Conservation (phyloP, 2,888 invertebrate genomes). For the Subacronicta megacephala region DNA sequence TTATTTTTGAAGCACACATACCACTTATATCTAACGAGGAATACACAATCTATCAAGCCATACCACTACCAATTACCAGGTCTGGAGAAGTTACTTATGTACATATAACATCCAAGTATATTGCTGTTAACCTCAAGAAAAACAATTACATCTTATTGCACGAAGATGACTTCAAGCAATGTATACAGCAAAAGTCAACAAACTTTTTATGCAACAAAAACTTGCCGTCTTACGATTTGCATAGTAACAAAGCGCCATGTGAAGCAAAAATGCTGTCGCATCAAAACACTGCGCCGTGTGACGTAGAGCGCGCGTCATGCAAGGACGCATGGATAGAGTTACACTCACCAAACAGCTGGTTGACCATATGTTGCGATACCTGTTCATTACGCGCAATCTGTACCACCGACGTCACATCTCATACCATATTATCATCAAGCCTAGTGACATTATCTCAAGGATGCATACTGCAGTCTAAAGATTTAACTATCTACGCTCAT, state of each 20-base stretch:
- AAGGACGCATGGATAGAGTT: slow-evolving; percentile 26
- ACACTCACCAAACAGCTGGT: slow-evolving; percentile 33
- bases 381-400: slow-evolving; percentile 36
- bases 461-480: slow-evolving; percentile 32
- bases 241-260: slow-evolving; percentile 26
- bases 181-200: slow-evolving; percentile 1
- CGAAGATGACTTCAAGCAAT: slow-evolving; percentile 23
- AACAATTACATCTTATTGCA: slow-evolving; percentile 8
- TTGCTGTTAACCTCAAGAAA: slow-evolving; percentile 26
- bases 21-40: slow-evolving; percentile 31
- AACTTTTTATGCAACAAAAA: slow-evolving; percentile 12
- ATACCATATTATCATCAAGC: slow-evolving; percentile 26
- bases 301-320: slow-evolving; percentile 19
- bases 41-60: slow-evolving; percentile 13
- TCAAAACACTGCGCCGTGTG: slow-evolving; percentile 20
- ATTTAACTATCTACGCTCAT: slow-evolving; percentile 31
- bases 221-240: slow-evolving; percentile 23
- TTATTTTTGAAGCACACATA: slow-evolving; percentile 31
- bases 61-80: slow-evolving; percentile 5
- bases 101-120: slow-evolving; percentile 11
- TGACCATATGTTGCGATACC: slow-evolving; percentile 30
- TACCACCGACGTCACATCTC: slow-evolving; percentile 24
- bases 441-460: slow-evolving; percentile 26
- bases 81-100: background rate
- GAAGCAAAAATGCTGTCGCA: slow-evolving; percentile 40